Evolutionary conservation across 2,797 vertebrate species (phyloP), one percentile per base, ranked within the genome.

Genomic region (Lutjanus campechanus): DNA sequence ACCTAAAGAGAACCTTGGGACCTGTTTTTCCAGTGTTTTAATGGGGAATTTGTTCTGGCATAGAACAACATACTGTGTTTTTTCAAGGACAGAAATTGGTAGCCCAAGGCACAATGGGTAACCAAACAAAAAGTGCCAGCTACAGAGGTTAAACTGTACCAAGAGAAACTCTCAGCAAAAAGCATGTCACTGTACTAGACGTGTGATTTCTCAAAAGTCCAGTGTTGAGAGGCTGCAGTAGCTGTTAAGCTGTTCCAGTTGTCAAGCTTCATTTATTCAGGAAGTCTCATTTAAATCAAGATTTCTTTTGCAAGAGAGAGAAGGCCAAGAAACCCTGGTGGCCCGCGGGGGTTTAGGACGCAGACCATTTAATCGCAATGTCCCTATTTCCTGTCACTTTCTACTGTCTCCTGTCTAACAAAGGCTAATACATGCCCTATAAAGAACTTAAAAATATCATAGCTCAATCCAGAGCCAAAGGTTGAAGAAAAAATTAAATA

Each of bases 211-310:
- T 77, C 41, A 59, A 59, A 71, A 43, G 60, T 55, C 54, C 36
- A 65, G 47, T 49, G 54, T 44, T 69, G 68, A 87, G 55, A 82
- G 46, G 49, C 36, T 60, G 20, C 51, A 62, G 40, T 54, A 49
- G 64, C 63, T 83, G 41, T 64, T 68, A 74, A 62, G 69, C 53
- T 77, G 75, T 81, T 81, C 51, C 62, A 83, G 69, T 62, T 82
- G 58, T 70, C 77, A 71, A 75, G 70, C 49, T 86, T 59, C 77
- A 68, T 86, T 80, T 71, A 74, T 68, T 72, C 15, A 73, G 41
- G 15, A 77, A 66, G 61, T 80, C 46, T 74, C 10, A 66, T 66
- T 77, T 44, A 67, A 77, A 79, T 85, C 49, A 58, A 70, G 49
- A 62, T 67, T 61, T 69, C 11, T 65, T 41, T 66, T 61, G 11